Percentiles rank a stretch among this genome's conserved stretches.
Evolutionary conservation across 2,888 invertebrate species (phyloP).

Genomic region (Conus canariensis): DNA sequence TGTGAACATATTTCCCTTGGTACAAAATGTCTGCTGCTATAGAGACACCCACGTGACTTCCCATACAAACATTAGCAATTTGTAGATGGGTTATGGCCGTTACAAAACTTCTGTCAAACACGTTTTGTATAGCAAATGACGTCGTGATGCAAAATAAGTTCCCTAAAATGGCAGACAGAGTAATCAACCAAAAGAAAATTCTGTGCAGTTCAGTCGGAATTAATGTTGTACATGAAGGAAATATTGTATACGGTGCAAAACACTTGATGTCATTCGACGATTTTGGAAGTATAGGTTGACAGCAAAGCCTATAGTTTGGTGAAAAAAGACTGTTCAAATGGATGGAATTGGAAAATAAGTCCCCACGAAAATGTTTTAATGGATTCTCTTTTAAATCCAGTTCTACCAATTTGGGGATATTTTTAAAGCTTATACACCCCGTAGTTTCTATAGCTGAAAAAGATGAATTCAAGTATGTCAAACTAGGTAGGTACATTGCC

Average conservation of each 20-base stretch:
- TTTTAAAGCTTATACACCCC: not conserved
- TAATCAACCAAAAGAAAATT: not conserved
- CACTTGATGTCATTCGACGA: not conserved
- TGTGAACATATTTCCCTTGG: not conserved
- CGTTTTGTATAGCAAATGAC: not conserved
- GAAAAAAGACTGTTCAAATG: not conserved
- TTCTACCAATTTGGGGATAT: not conserved
- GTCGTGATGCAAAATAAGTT: not conserved
- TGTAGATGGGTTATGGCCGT: not conserved
- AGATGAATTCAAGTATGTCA: not conserved
- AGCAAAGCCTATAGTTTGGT: not conserved
- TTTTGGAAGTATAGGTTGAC: not conserved
- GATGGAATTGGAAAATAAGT: not conserved
- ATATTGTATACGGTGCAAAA: not conserved
- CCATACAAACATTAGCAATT: not conserved
- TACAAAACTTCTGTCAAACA: not conserved
- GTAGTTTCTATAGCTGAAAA: not conserved
- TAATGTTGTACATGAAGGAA: not conserved
- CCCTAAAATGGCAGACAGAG: not conserved
- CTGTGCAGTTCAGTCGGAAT: not conserved
- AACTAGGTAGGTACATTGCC: not conserved
- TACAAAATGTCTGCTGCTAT: not conserved
- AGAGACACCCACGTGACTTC: not conserved
- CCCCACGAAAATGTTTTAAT: not conserved
- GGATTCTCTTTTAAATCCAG: not conserved